Evolutionary conservation across 2,888 invertebrate species (phyloP).

Genomic region (Spicauda simplicius): DNA sequence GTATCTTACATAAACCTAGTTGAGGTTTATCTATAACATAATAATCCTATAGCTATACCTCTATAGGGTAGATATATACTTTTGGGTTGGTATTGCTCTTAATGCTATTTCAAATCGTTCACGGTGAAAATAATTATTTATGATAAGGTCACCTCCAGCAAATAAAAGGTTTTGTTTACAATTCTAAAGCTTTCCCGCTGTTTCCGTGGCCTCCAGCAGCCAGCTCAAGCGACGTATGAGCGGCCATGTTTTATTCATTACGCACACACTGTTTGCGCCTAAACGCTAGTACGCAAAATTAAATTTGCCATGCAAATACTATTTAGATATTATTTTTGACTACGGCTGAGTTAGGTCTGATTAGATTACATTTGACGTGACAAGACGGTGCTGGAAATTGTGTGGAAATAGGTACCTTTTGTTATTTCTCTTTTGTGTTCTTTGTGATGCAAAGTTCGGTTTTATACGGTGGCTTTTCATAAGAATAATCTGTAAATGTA

Average conservation of each 20-base stretch:
- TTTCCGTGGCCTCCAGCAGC: constrained; percentile 51
- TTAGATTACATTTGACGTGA: constrained; percentile 43
- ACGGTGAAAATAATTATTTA: too few species aligned
- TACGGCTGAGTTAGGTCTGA: constrained; percentile 44
- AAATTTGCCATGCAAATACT: constrained; percentile 78
- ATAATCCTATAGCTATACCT: too few species aligned
- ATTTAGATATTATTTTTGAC: constrained; percentile 48
- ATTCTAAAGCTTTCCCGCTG: background rate
- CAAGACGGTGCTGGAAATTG: constrained; percentile 33
- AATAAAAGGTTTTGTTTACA: too few species aligned
- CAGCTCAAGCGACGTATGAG: constrained; percentile 72
- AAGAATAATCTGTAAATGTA: background rate
- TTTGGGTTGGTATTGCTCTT: too few species aligned
- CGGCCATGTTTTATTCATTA: constrained; percentile 79
- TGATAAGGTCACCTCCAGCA: too few species aligned
- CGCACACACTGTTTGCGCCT: constrained; percentile 67
- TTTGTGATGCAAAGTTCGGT: constrained; percentile 13
- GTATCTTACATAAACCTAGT: too few species aligned
- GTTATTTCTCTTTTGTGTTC: constrained; percentile 3
- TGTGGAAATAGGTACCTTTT: constrained; percentile 10
- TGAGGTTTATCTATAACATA: too few species aligned
- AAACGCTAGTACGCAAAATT: constrained; percentile 77
- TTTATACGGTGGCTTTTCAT: constrained; percentile 8
- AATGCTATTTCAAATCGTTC: too few species aligned
- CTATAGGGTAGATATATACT: too few species aligned